These are phyloP conservation scores for Drosophila parthenogenetica DNA, from an alignment of 2,888 invertebrate species.

Conservation along the genomic window DNA sequence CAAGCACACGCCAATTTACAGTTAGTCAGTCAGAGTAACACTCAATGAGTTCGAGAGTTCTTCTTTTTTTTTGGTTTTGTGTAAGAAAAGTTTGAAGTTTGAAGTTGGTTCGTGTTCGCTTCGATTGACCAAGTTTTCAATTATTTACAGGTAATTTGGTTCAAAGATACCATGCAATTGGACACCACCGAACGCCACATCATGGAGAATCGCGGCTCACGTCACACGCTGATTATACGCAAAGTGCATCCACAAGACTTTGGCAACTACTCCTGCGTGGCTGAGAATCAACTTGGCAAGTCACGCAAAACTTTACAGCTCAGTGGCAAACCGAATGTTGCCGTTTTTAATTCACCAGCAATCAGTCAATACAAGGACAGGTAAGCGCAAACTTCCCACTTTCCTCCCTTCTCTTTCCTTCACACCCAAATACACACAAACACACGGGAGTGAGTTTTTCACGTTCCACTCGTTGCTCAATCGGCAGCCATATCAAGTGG, in stretches of 20 bases:
- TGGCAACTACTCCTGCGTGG: slow-evolving; percentile 90
- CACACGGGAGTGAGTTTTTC: background rate
- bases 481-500: slow-evolving; percentile 41
- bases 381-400: slow-evolving; percentile 67
- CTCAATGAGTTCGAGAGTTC: slow-evolving; percentile 28
- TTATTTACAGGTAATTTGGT: slow-evolving; percentile 88
- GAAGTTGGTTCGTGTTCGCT: slow-evolving; percentile 47
- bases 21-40: slow-evolving; percentile 43
- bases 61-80: background rate
- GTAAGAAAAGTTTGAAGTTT: slow-evolving; percentile 29
- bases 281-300: slow-evolving; percentile 89
- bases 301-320: slow-evolving; percentile 88
- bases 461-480: slow-evolving; percentile 35
- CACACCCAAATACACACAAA: background rate
- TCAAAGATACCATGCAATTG: slow-evolving; percentile 89
- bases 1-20: slow-evolving; percentile 33
- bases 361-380: slow-evolving; percentile 87
- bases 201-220: slow-evolving; percentile 88
- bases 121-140: slow-evolving; percentile 75
- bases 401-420: too few species aligned
- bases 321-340: slow-evolving; percentile 89
- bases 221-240: slow-evolving; percentile 89
- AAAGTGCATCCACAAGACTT: slow-evolving; percentile 89
- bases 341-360: slow-evolving; percentile 88
- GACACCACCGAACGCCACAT: slow-evolving; percentile 89